These are phyloP conservation scores for Entomobrya proxima DNA, from an alignment of 2,888 invertebrate species.

Conservation along the genomic window DNA sequence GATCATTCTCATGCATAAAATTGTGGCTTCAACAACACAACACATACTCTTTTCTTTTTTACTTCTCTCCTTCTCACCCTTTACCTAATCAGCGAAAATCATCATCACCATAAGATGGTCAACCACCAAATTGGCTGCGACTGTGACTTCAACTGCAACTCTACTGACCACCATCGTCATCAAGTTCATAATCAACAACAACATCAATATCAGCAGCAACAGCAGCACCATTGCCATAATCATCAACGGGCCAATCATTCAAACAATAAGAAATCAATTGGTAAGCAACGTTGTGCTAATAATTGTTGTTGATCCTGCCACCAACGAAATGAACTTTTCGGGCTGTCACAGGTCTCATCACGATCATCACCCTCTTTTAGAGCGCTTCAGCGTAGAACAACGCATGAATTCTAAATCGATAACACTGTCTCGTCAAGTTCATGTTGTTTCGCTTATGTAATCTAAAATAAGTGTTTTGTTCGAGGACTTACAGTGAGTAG, in stretches of 20 bases:
- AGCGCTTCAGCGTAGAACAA: slow-evolving; percentile 15
- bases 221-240: slow-evolving; percentile 3
- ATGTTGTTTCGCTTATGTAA: not conserved
- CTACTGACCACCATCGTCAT: slow-evolving; percentile 42
- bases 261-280: slow-evolving; percentile 61
- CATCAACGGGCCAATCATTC: slow-evolving; percentile 33
- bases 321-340: slow-evolving; percentile 42
- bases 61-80: slow-evolving; percentile 64
- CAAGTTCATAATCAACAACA: slow-evolving; percentile 12
- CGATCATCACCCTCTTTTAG: not conserved
- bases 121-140: slow-evolving; percentile 64
- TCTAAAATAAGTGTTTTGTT: slow-evolving; percentile 31
- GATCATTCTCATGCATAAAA: slow-evolving; percentile 62
- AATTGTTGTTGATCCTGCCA: slow-evolving; percentile 27
- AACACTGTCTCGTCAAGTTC: slow-evolving; percentile 45
- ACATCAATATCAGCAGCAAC: not conserved
- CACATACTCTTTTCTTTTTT: slow-evolving; percentile 57
- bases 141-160: slow-evolving; percentile 50
- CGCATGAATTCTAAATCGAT: slow-evolving; percentile 47
- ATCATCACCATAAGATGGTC: slow-evolving; percentile 68
- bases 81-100: slow-evolving; percentile 67
- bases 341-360: slow-evolving; percentile 35
- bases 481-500: not conserved
- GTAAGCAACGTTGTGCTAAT: slow-evolving; percentile 51
- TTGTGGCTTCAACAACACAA: slow-evolving; percentile 57